Evolutionary conservation across 2,113 vertebrate species (phyloP).

Genomic region (Andinoacara biseriatus): DNA sequence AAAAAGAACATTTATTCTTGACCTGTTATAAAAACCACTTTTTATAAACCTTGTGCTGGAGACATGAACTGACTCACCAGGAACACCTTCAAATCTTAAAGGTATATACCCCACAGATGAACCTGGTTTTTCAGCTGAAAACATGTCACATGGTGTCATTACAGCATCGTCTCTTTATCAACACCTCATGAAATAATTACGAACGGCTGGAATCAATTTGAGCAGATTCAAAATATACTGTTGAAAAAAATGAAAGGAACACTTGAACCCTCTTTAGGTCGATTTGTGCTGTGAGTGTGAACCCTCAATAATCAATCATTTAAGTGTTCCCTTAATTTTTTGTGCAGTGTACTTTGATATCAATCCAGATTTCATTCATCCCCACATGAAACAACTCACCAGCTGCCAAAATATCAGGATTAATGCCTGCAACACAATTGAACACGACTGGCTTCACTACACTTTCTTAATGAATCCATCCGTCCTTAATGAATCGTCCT

Average conservation of each 20-base stretch:
- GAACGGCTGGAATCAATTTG: neutral
- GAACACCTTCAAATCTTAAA: accelerated
- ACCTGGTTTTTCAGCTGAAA: conserved; percentile 16
- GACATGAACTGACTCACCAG: conserved; percentile 19
- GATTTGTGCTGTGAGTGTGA: neutral
- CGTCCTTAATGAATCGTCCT: neutral
- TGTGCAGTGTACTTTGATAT: neutral
- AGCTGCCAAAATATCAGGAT: neutral
- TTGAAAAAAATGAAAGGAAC: neutral
- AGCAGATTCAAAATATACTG: neutral
- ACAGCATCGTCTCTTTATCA: neutral
- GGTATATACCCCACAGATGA: neutral
- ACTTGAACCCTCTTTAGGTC: neutral
- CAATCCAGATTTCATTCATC: neutral
- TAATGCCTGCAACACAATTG: conserved; percentile 24
- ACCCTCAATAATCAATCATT: neutral
- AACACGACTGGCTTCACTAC: neutral
- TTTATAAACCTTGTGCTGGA: neutral
- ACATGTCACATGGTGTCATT: neutral
- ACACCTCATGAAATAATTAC: neutral
- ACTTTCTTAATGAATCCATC: neutral
- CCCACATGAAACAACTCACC: conserved; percentile 40
- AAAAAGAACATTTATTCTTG: neutral
- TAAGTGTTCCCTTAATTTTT: neutral
- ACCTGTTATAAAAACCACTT: neutral